Evolutionary conservation across 2,888 invertebrate genomes (phyloP).

Genomic region (Brachyptera putata): DNA sequence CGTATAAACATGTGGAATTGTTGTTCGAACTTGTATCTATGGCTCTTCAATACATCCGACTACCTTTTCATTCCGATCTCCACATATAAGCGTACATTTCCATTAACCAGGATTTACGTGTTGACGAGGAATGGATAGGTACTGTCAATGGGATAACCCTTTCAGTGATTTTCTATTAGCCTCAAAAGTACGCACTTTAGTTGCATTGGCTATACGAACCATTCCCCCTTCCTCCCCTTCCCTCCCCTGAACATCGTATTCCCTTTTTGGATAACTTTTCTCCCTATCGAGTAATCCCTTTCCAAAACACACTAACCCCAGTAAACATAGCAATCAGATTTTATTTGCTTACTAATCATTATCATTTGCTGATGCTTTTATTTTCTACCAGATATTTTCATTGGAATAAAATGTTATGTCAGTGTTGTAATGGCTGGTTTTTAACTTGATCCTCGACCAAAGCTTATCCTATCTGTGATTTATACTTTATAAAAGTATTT

Average conservation of each 20-base stretch:
- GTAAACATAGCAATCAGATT: neutral
- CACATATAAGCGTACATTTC: slow-evolving; percentile 1
- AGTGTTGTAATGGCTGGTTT: neutral
- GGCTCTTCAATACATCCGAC: no score
- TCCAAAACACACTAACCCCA: neutral
- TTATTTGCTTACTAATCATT: slow-evolving; percentile 13
- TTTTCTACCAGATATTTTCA: no score
- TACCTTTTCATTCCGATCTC: no score
- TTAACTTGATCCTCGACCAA: no score
- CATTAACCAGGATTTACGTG: slow-evolving; percentile 2
- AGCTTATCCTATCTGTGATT: no score
- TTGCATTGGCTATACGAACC: slow-evolving; percentile 1
- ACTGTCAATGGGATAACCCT: slow-evolving; percentile 5
- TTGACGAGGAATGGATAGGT: slow-evolving; percentile 2
- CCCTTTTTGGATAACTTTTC: no score
- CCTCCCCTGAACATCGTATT: neutral
- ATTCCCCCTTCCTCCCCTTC: neutral
- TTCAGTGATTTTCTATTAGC: slow-evolving; percentile 15
- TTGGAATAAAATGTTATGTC: neutral
- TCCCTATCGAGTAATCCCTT: no score
- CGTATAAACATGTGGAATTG: no score
- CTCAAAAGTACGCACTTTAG: slow-evolving; percentile 8
- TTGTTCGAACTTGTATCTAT: no score
- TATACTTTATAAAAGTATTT: no score
- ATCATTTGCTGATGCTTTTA: no score